Evolutionary conservation across 2,888 invertebrate species (phyloP), one percentile per base, ranked within the genome.

Genomic region (Drepana falcataria): DNA sequence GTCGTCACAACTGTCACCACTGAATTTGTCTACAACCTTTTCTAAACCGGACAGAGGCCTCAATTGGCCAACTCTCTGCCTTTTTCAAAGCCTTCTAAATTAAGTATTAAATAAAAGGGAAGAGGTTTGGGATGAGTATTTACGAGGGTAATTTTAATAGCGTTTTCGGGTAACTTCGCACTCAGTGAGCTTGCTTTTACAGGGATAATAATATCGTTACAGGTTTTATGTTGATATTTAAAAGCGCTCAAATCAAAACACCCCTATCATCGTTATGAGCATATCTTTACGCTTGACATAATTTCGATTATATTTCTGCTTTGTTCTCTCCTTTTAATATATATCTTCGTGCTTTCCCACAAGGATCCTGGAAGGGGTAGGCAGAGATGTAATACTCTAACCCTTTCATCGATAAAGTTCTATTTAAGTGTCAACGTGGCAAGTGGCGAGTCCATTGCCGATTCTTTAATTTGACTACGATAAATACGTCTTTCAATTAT

Each of bases 21-120:
- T 37, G 4, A 44, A 3, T 1, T 44, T 9, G 44, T 3, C 7
- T 9, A 3, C 9, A 3, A 41, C 41, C 7, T 41, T 7, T 2
- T 7, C 41, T 9, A 44, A 44, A 44, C 9, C 44, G 9, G 44
- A 9, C 44, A 44, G 9, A 21, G 33, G 40, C 40, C 51, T 33
- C 49, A 35, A 21, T 47, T 40, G 47, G 49, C 54, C 53, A 52
- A 48, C 52, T 53, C 48, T 52, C 47, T 48, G 65, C 58, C 64
- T 57, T 60, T 66, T 69, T 65, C 49, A 57, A 63, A 61, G 53
- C 60, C 59, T 58, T 54, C 63, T 60, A 60, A 71, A 76, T 74
- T 71, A 74, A 73, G 67, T 66, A 74, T 73, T 73, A 71, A 76
- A 69, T 63, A 64, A 63, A 21, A 59, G 57, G 55, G 63, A 64